Evolutionary conservation across 2,797 vertebrate species (phyloP).

Genomic region (Sebastes itinus): DNA sequence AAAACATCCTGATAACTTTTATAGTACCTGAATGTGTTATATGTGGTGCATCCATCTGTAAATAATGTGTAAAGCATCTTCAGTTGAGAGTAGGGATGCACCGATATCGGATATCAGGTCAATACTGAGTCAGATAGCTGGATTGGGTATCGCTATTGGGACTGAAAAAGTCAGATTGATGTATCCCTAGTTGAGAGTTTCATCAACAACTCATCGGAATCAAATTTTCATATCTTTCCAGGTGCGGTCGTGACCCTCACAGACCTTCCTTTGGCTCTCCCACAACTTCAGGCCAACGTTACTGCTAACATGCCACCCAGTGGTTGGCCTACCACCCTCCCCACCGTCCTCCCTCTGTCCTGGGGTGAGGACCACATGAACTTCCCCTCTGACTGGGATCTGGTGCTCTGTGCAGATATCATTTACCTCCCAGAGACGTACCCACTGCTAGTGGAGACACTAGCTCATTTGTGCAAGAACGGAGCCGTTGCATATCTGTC

Average conservation of each 20-base stretch:
- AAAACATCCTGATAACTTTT: background rate
- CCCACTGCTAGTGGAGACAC: constrained; percentile 82
- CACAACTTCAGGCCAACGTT: constrained; percentile 85
- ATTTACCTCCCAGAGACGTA: constrained; percentile 86
- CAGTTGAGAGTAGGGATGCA: background rate
- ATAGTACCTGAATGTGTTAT: background rate
- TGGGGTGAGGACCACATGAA: constrained; percentile 86
- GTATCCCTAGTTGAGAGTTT: background rate
- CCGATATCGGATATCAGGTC: too few species aligned
- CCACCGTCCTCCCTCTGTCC: constrained; percentile 79
- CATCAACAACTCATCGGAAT: background rate
- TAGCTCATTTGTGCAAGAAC: constrained; percentile 81
- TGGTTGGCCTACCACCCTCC: constrained; percentile 62
- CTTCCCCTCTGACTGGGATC: constrained; percentile 85
- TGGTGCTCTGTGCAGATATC: constrained; percentile 88
- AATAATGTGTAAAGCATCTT: background rate
- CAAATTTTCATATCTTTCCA: constrained; percentile 37
- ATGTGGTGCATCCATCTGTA: background rate
- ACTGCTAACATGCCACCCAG: constrained; percentile 75
- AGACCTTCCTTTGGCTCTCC: constrained; percentile 85
- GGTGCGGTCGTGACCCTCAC: constrained; percentile 89
- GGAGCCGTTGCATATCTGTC: constrained; percentile 80
- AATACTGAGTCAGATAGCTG: too few species aligned
- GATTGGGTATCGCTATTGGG: too few species aligned
- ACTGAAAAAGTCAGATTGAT: too few species aligned